Percentiles rank a stretch among this genome's conserved stretches.
These are phyloP conservation scores for Lobophora halterata DNA, from an alignment of 2,888 invertebrate genomes.

Conservation along the genomic window DNA sequence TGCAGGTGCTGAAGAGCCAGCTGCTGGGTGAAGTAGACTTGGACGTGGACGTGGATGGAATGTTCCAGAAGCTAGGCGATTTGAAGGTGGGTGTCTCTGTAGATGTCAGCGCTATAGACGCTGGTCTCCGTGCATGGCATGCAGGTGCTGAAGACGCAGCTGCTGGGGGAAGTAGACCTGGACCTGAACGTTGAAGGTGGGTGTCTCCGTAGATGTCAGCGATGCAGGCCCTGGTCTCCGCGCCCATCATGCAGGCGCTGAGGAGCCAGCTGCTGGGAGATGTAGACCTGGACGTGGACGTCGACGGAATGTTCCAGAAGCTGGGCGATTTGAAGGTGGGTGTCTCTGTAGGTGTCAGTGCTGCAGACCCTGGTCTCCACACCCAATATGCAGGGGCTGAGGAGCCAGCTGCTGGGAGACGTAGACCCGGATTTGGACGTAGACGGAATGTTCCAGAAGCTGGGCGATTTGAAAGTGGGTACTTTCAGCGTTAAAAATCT, in stretches of 20 bases:
- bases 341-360: no score
- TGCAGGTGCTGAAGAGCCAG: conserved; percentile 42
- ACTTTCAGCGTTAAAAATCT: no score
- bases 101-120: no score
- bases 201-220: conserved; percentile 50
- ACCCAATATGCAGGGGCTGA: no score
- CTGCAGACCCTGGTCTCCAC: no score
- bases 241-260: conserved; percentile 46
- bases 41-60: conserved; percentile 47
- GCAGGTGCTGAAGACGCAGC: no score
- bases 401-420: no score
- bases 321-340: conserved; percentile 56
- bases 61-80: conserved; percentile 58
- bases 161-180: no score
- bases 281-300: conserved; percentile 42
- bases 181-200: no score
- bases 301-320: conserved; percentile 50
- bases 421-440: no score
- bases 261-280: conserved; percentile 42
- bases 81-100: conserved; percentile 43
- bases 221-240: conserved; percentile 43
- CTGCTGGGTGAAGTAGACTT: conserved; percentile 42
- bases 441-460: conserved; percentile 48
- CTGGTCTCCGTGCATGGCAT: no score
- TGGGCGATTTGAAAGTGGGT: conserved; percentile 56